Base-by-base conservation (phyloP, 2,797 vertebrate species). In the Gallinago solitaria region DNA sequence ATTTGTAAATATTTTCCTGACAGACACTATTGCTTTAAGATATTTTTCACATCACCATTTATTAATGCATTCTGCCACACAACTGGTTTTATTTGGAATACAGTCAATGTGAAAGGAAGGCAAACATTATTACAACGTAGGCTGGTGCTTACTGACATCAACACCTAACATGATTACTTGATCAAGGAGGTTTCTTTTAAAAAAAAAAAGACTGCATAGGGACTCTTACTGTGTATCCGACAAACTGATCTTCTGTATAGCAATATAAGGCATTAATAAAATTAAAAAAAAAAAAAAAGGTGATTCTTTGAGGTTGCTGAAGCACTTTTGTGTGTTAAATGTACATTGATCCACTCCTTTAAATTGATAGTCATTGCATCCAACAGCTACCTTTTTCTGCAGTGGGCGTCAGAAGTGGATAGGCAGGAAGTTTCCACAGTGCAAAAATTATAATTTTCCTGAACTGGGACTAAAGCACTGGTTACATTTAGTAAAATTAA, bases 251-350 rank as follows among this genome's bases (percentile, higher is more conserved):
- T 88, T 90, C 90, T 92, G 96, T 96, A 86, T 93, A 92, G 96
- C 95, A 74, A 94, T 95, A 83, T 98, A 98, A 98, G 98, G 98
- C 98, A 98, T 98, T 97, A 97, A 97, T 97, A 97, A 97, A 96
- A 96, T 86, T 88, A 91, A 63, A 5, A 64, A 5, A 43, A 75
- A 95, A 97, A 97, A 96, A 97, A 97, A 97, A 97, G 89, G 91
- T 96, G 95, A 92, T 95, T 91, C 67, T 82, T 89, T 97, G 93
- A 97, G 96, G 96, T 97, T 96, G 96, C 96, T 94, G 96, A 97
- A 98, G 98, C 96, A 97, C 97, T 97, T 97, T 76, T 95, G 94
- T 96, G 95, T 97, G 93, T 94, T 91, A 70, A 68, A 84, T 89
- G 89, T 93, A 64, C 74, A 50, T n/a, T 32, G 83, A 30, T 77